Conservation (phyloP, 2,113 vertebrate genomes). For the Gavialis gangeticus region DNA sequence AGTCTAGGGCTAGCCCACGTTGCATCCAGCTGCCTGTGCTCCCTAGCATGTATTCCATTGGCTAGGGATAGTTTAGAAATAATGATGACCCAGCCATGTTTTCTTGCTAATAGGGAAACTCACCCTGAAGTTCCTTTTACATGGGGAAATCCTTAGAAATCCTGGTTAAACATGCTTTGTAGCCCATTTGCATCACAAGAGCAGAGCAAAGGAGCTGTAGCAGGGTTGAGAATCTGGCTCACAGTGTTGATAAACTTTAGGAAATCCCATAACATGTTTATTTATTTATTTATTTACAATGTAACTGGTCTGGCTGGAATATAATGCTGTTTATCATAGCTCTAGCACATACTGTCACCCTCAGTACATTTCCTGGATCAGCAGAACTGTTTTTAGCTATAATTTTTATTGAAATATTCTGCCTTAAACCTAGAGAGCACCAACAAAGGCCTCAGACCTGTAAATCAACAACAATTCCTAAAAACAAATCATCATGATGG, state of each 20-base stretch:
- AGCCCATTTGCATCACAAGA: fast-evolving
- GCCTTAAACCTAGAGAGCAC: constrained; percentile 38
- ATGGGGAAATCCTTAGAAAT: background rate
- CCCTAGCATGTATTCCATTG: background rate
- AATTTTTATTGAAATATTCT: constrained; percentile 69
- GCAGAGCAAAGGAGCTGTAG: fast-evolving
- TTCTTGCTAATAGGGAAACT: fast-evolving
- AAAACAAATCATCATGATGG: constrained; percentile 45
- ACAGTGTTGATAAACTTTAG: constrained; percentile 8
- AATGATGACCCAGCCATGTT: background rate
- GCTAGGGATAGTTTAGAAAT: background rate
- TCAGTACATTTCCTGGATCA: constrained; percentile 59
- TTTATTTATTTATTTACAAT: background rate
- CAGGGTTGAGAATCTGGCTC: background rate
- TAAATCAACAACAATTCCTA: constrained; percentile 55
- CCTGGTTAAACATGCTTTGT: background rate
- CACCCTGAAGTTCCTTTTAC: fast-evolving
- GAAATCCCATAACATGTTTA: fast-evolving
- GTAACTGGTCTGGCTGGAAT: background rate
- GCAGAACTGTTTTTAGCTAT: constrained; percentile 23
- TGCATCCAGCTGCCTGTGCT: background rate
- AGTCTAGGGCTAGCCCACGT: too few relatives aligned
- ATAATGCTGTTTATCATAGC: background rate
- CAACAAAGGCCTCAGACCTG: constrained; percentile 26
- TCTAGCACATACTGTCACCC: background rate